These are phyloP conservation scores for Rhincodon typus DNA, from an alignment of 2,797 vertebrate genomes.

Conservation along the genomic window DNA sequence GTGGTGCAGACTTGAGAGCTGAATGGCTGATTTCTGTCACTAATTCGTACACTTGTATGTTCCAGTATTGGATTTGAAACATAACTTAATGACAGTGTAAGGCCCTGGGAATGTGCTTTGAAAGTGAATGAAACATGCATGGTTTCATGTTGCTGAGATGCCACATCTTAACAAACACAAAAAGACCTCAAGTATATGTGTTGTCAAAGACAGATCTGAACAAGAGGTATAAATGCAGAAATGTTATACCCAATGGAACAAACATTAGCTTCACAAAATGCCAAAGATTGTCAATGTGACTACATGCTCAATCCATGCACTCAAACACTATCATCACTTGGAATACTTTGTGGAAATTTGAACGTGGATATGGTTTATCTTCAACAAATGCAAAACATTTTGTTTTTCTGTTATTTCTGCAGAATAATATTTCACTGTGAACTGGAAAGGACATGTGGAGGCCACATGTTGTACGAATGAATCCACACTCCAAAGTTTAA, in stretches of 20 bases:
- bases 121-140: neutral
- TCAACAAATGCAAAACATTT: neutral
- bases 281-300: neutral
- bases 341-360: neutral
- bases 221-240: neutral
- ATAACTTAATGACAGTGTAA: neutral
- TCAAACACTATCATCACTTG: neutral
- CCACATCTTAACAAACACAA: neutral
- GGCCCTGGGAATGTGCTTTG: neutral
- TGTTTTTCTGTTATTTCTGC: neutral
- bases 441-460: neutral
- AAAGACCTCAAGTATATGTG: neutral
- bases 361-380: neutral
- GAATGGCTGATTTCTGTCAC: too few relatives aligned
- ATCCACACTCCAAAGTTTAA: neutral
- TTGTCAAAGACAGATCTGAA: neutral
- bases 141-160: neutral
- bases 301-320: neutral
- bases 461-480: neutral
- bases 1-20: too few relatives aligned
- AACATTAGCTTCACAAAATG: constrained; percentile 8
- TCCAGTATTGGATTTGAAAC: neutral
- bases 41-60: too few relatives aligned
- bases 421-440: neutral
- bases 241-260: neutral